Percentiles rank a stretch among this genome's conserved stretches.
Conservation (phyloP, 2,888 invertebrate genomes). For the Ellobium chinense region DNA sequence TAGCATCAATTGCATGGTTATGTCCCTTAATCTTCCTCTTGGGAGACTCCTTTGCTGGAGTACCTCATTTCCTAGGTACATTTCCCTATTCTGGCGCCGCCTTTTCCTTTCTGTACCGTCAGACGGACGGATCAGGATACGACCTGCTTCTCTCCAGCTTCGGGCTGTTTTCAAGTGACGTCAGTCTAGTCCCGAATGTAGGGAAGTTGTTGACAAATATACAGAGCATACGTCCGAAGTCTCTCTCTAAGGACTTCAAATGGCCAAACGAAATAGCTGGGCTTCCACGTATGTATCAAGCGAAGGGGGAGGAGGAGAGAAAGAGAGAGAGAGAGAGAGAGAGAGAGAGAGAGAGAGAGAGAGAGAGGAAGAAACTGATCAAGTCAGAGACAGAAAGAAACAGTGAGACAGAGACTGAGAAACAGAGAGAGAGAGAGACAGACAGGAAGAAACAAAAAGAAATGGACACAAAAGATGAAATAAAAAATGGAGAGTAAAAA, state of each 20-base stretch:
- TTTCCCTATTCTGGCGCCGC: conserved; percentile 50
- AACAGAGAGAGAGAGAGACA: no score
- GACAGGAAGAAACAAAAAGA: no score
- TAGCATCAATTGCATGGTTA: not conserved
- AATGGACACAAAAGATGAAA: no score
- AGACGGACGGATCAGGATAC: not conserved
- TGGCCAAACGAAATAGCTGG: conserved; percentile 47
- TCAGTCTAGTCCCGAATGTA: conserved; percentile 41
- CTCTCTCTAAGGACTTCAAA: conserved; percentile 23
- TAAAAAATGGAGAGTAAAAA: no score
- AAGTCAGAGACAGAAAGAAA: not conserved
- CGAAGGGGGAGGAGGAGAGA: no score
- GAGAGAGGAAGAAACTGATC: not conserved
- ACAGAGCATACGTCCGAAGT: not conserved
- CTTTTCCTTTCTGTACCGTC: conserved; percentile 45
- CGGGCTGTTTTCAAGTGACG: conserved; percentile 31
- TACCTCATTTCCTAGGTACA: conserved; percentile 39
- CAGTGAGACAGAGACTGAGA: no score
- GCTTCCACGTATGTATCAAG: not conserved
- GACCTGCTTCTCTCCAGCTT: conserved; percentile 45
- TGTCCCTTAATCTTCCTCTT: no score
- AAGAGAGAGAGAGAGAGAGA: not conserved
- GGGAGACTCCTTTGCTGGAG: no score
- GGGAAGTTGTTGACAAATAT: conserved; percentile 34
- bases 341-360: not conserved